Evolutionary conservation across 2,888 invertebrate genomes (phyloP).

Genomic region (Drosophila mulleri): DNA sequence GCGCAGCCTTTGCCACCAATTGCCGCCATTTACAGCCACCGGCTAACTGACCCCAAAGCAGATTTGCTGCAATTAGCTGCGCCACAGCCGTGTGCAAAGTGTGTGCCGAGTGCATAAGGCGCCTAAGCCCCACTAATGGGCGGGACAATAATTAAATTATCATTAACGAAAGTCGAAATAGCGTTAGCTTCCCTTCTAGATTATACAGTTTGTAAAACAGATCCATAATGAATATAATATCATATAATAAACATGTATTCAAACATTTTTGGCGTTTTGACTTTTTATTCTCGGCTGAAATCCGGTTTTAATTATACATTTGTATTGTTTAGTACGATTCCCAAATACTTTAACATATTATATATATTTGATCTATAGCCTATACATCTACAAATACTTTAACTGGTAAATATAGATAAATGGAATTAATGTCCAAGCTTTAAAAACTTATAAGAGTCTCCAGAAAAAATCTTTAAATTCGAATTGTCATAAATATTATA

Average conservation of each 20-base stretch:
- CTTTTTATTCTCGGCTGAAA: background rate
- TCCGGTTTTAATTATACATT: background rate
- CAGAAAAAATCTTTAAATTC: too few relatives aligned
- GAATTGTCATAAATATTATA: too few relatives aligned
- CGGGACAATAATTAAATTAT: constrained; percentile 71
- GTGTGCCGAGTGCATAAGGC: constrained; percentile 44
- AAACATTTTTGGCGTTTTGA: background rate
- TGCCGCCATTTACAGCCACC: constrained; percentile 31
- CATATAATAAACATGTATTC: background rate
- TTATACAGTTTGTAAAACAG: background rate
- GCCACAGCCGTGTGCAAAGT: constrained; percentile 56
- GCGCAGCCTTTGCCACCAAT: constrained; percentile 39
- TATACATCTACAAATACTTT: too few relatives aligned
- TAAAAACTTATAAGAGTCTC: too few relatives aligned
- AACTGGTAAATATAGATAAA: too few relatives aligned
- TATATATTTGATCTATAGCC: too few relatives aligned
- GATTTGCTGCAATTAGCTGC: constrained; percentile 72
- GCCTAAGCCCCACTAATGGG: constrained; percentile 50
- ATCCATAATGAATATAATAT: too few relatives aligned
- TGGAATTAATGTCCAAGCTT: too few relatives aligned
- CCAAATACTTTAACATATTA: too few relatives aligned
- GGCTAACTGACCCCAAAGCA: constrained; percentile 72
- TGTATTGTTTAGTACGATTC: background rate
- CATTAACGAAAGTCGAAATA: constrained; percentile 54
- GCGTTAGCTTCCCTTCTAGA: background rate